Evolutionary conservation across 1,140 invertebrate species (phyloP).

Genomic region (Polyergus mexicanus): DNA sequence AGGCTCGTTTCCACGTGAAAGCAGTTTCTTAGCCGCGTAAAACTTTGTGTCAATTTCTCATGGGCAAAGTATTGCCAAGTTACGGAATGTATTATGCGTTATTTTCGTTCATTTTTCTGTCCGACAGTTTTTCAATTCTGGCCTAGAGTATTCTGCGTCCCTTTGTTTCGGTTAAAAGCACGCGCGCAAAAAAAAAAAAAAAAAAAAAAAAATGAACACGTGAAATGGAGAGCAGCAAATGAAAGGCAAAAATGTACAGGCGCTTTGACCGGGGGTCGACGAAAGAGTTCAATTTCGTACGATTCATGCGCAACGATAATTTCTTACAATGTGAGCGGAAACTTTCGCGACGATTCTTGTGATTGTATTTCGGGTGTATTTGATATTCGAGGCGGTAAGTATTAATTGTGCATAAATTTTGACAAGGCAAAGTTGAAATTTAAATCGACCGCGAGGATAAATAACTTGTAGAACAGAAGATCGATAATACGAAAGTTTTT

Average conservation of each 20-base stretch:
- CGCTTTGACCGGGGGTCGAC: slow-evolving; percentile 19
- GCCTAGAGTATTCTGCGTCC: not conserved
- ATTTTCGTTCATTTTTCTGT: not conserved
- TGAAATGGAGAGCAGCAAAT: slow-evolving; percentile 28
- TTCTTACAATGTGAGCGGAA: slow-evolving; percentile 41
- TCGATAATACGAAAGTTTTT: slow-evolving; percentile 31
- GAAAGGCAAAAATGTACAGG: slow-evolving; percentile 38
- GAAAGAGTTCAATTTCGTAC: slow-evolving; percentile 47
- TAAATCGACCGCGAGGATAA: slow-evolving; percentile 34
- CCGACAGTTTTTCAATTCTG: slow-evolving; percentile 37
- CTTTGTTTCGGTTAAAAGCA: slow-evolving; percentile 34
- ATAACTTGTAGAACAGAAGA: slow-evolving; percentile 16
- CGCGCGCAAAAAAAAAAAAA: slow-evolving; percentile 14
- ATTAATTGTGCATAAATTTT: slow-evolving; percentile 30
- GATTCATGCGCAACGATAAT: slow-evolving; percentile 57
- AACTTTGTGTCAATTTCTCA: slow-evolving; percentile 28
- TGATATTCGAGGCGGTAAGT: slow-evolving; percentile 16
- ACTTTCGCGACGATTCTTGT: slow-evolving; percentile 8
- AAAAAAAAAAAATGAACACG: slow-evolving; percentile 33
- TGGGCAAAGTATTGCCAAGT: not conserved
- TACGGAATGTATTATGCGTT: slow-evolving; percentile 34
- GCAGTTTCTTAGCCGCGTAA: slow-evolving; percentile 17
- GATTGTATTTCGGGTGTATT: slow-evolving; percentile 48
- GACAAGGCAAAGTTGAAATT: slow-evolving; percentile 46
- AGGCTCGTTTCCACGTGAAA: slow-evolving; percentile 13